phyloP scores from a whole-genome alignment of 1,140 invertebrate species.

The Saccostrea echinata region DNA sequence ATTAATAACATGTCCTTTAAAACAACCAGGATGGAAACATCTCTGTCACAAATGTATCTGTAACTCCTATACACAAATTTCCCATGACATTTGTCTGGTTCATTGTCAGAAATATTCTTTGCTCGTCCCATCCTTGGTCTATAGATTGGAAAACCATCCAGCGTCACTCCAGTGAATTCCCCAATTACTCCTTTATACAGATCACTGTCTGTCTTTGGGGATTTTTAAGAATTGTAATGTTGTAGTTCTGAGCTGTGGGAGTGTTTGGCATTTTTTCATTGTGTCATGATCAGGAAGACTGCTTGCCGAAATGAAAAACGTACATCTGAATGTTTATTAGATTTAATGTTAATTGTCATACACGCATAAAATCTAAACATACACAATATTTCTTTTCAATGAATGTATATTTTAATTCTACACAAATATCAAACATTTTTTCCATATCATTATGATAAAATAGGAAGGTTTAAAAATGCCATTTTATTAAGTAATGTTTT shows the following conservation, averaged over 20 bases:
- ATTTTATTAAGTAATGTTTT: no score
- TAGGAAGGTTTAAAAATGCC: no score
- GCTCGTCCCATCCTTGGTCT: slow-evolving; percentile 43
- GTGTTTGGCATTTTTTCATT: slow-evolving; percentile 8
- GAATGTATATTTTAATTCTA: no score
- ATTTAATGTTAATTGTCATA: no score
- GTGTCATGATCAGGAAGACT: slow-evolving; percentile 42
- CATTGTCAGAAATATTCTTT: slow-evolving; percentile 22
- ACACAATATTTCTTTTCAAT: no score
- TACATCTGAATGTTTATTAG: neutral
- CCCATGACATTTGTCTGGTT: slow-evolving; percentile 54
- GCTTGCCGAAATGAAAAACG: slow-evolving; percentile 8
- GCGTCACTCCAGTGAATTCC: slow-evolving; percentile 55
- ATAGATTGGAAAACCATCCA: slow-evolving; percentile 57
- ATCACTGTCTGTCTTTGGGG: slow-evolving; percentile 46
- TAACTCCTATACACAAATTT: slow-evolving; percentile 44
- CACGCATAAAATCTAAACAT: no score
- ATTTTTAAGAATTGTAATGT: slow-evolving; percentile 26
- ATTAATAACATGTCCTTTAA: slow-evolving; percentile 22
- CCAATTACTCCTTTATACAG: slow-evolving; percentile 49
- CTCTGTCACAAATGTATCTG: slow-evolving; percentile 49
- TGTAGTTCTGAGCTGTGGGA: slow-evolving; percentile 33
- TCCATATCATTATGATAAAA: no score
- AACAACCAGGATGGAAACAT: slow-evolving; percentile 51
- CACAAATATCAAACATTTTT: no score